Conservation (phyloP, 2,797 vertebrate species). For the Psittacula derbiana region DNA sequence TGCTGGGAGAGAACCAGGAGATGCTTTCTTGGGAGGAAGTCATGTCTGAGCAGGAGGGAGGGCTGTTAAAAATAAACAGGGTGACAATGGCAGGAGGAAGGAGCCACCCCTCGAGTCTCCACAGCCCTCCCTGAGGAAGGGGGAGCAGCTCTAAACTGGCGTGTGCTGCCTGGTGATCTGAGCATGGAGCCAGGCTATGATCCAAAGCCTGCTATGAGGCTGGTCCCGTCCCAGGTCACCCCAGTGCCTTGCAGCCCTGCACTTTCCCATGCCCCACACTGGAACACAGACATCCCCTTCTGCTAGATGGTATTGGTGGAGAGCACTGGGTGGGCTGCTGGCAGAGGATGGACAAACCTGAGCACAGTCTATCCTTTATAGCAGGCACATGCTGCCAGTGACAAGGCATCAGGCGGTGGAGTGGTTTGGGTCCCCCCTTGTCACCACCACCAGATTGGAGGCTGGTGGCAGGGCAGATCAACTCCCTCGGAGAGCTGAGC, state of each 20-base stretch:
- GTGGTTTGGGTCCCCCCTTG: background rate
- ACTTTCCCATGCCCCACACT: fast-evolving
- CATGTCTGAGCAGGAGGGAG: background rate
- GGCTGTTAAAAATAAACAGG: constrained; percentile 58
- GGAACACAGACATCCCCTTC: background rate
- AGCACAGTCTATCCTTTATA: background rate
- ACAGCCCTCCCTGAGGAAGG: background rate
- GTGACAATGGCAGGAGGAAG: constrained; percentile 56
- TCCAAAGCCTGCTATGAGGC: fast-evolving
- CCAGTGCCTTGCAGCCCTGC: fast-evolving
- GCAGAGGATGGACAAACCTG: background rate
- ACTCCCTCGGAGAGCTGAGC: background rate
- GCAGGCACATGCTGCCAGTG: background rate
- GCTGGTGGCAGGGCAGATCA: background rate
- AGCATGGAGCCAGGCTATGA: background rate
- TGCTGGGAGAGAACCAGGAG: background rate
- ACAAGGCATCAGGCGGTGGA: background rate
- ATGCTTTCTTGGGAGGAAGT: background rate
- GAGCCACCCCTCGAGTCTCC: constrained; percentile 19
- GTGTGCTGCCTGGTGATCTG: background rate
- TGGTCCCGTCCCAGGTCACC: background rate
- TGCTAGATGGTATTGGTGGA: background rate
- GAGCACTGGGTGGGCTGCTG: background rate
- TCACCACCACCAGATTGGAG: background rate
- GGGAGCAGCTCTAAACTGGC: background rate